Evolutionary conservation across 2,113 vertebrate species (phyloP).

Genomic region (Elephas maximus): DNA sequence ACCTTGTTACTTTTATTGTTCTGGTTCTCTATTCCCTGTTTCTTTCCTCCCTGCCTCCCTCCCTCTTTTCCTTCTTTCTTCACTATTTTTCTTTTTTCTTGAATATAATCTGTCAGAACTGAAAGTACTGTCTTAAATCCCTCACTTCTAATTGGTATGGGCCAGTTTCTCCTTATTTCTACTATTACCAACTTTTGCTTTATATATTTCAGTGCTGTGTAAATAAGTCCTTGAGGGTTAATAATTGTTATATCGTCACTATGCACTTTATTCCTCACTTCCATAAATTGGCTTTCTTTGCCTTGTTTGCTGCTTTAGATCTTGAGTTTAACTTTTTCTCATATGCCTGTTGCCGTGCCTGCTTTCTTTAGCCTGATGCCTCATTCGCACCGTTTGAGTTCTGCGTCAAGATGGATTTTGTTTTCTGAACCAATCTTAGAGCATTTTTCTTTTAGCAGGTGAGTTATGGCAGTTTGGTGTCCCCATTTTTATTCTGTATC

Average conservation of each 20-base stretch:
- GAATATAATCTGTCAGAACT: background rate
- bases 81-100: too few species aligned
- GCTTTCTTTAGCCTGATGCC: background rate
- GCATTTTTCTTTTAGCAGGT: background rate
- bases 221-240: background rate
- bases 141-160: background rate
- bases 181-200: background rate
- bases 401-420: background rate
- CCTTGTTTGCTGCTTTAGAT: background rate
- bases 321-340: background rate
- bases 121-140: background rate
- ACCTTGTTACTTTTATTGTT: background rate
- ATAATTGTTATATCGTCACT: background rate
- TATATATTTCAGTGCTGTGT: background rate
- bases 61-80: background rate
- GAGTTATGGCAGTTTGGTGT: background rate
- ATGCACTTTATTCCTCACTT: too few species aligned
- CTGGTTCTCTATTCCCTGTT: too few species aligned
- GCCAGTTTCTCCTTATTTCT: background rate
- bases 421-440: background rate
- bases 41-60: background rate
- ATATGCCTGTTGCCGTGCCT: fast-evolving
- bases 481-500: background rate
- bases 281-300: background rate
- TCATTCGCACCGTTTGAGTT: background rate